A percentile compares a stretch with the other conserved stretches of the same genome.
Evolutionary conservation across 2,888 invertebrate species (phyloP).

Genomic region (Sminthurinus aureus): DNA sequence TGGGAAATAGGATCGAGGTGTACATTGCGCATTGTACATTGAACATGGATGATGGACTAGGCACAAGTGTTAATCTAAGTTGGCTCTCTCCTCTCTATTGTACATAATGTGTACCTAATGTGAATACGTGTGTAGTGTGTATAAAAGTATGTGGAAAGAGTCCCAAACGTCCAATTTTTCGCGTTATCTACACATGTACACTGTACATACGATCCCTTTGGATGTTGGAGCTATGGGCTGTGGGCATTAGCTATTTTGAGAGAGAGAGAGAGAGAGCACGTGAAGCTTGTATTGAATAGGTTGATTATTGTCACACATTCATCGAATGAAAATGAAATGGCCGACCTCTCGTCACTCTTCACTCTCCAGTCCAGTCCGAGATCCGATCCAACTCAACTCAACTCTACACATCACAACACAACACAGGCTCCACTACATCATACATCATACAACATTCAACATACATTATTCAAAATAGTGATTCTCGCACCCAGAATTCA

Average conservation of each 20-base stretch:
- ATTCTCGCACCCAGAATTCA: slow-evolving; percentile 46
- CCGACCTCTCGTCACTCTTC: neutral
- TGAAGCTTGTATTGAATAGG: slow-evolving; percentile 9
- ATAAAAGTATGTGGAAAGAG: no score
- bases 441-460: neutral
- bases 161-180: slow-evolving; percentile 17
- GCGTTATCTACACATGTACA: neutral
- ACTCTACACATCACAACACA: neutral
- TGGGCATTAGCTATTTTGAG: neutral
- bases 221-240: neutral
- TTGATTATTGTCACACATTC: slow-evolving; percentile 24
- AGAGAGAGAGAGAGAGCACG: neutral
- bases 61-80: no score
- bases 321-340: neutral
- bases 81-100: no score
- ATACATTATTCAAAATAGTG: slow-evolving; percentile 1
- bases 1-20: no score
- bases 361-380: neutral
- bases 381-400: neutral
- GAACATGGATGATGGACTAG: no score
- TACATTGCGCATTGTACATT: no score
- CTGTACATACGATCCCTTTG: neutral
- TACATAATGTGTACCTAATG: no score
- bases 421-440: neutral
- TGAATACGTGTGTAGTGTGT: neutral